Evolutionary conservation across 2,113 vertebrate genomes (phyloP).

Genomic region (Muntiacus muntjak): DNA sequence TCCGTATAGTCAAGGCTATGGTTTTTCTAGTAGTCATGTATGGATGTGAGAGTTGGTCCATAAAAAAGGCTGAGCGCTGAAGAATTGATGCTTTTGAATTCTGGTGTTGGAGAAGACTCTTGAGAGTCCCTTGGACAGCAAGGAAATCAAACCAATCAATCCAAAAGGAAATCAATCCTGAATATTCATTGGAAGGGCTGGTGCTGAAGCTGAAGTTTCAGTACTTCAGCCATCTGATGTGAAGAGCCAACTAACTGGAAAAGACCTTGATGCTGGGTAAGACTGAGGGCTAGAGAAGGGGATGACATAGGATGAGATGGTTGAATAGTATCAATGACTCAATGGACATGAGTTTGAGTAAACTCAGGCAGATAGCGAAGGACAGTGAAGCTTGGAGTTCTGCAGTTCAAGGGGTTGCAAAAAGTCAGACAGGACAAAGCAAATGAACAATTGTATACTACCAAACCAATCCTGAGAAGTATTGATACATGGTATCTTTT

Average conservation of each 20-base stretch:
- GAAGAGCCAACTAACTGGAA: neutral
- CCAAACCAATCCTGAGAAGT: neutral
- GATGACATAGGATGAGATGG: neutral
- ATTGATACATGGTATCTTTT: neutral
- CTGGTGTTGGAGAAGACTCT: neutral
- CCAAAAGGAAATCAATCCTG: neutral
- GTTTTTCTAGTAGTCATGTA: neutral
- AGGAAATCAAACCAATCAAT: neutral
- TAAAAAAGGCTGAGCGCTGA: accelerated
- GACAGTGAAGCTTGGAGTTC: neutral
- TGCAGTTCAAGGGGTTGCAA: neutral
- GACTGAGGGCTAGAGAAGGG: neutral
- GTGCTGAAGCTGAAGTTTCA: neutral
- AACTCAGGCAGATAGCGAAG: neutral
- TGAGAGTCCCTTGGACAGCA: neutral
- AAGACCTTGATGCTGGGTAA: neutral
- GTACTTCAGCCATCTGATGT: neutral
- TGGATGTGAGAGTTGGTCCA: neutral
- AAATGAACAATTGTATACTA: neutral
- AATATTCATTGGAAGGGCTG: neutral
- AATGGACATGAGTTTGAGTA: neutral
- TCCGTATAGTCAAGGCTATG: neutral
- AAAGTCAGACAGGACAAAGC: neutral
- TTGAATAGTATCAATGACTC: neutral
- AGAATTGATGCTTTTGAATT: neutral